A percentile compares a stretch with the other conserved stretches of the same genome.
Conservation (phyloP, 2,797 vertebrate species). For the Danio kyathit region DNA sequence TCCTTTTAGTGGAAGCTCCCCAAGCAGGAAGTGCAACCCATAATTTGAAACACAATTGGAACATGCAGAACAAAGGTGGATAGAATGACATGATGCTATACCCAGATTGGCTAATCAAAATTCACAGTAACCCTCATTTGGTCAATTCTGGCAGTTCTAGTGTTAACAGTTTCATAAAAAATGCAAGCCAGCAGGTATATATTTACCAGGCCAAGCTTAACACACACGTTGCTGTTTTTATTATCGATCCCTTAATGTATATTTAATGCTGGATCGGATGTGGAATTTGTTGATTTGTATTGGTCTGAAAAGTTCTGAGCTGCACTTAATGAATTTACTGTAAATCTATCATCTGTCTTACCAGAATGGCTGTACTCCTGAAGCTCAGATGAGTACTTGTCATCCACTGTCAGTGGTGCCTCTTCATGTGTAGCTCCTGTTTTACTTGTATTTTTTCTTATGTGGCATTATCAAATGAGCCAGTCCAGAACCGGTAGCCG, state of each 20-base stretch:
- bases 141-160: no score
- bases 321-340: slow-evolving; percentile 29
- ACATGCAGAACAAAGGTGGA: no score
- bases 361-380: background rate
- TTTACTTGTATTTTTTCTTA: background rate
- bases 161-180: background rate
- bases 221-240: slow-evolving; percentile 2
- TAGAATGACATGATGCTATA: no score
- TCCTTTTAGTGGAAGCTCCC: no score
- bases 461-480: slow-evolving; percentile 8
- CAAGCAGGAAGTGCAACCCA: no score
- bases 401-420: background rate
- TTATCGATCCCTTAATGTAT: slow-evolving; percentile 27
- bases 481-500: slow-evolving; percentile 23
- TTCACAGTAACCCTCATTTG: no score
- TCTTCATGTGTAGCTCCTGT: background rate
- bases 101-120: no score
- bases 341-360: slow-evolving; percentile 15
- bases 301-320: slow-evolving; percentile 4
- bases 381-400: slow-evolving; percentile 4
- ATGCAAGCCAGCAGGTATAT: background rate
- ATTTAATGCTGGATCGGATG: slow-evolving; percentile 36
- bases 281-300: slow-evolving; percentile 20
- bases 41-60: no score
- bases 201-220: slow-evolving; percentile 11